A percentile compares a stretch with the other conserved stretches of the same genome.
Conservation (phyloP, 2,888 invertebrate species). For the Drosophila macrospina region DNA sequence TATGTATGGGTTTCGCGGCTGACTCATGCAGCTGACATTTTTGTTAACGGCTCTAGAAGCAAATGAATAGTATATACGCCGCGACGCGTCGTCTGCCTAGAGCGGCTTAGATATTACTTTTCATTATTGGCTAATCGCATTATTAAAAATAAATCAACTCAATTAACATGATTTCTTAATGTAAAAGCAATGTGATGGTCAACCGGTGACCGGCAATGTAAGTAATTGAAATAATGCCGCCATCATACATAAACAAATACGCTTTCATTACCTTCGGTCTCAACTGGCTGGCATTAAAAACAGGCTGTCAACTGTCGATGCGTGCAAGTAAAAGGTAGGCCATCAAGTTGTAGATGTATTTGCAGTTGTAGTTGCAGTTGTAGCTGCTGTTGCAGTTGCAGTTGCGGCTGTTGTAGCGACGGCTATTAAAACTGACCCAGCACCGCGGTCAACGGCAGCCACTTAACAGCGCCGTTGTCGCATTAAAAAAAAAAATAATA, state of each 20-base stretch:
- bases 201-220: constrained; percentile 73
- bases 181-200: constrained; percentile 71
- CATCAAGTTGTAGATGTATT: constrained; percentile 55
- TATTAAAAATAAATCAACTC: constrained; percentile 58
- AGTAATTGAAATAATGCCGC: constrained; percentile 42
- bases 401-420: constrained; percentile 15
- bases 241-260: constrained; percentile 54
- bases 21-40: constrained; percentile 65
- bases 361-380: constrained; percentile 37
- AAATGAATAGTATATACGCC: constrained; percentile 42
- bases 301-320: constrained; percentile 55
- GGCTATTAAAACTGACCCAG: constrained; percentile 77
- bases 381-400: constrained; percentile 28
- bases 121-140: constrained; percentile 12
- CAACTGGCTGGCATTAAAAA: constrained; percentile 46
- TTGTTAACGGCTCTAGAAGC: constrained; percentile 15
- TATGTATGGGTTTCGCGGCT: constrained; percentile 18
- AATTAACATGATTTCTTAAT: constrained; percentile 73
- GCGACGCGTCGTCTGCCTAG: constrained; percentile 36
- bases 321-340: constrained; percentile 77
- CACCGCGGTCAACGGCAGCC: constrained; percentile 74
- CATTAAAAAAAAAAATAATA: constrained; percentile 30
- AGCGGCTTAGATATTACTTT: constrained; percentile 2
- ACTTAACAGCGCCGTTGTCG: constrained; percentile 63
- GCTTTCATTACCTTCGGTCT: constrained; percentile 34